These are phyloP conservation scores for Drosophila nigritarsus DNA, from an alignment of 2,888 invertebrate species.

Conservation along the genomic window DNA sequence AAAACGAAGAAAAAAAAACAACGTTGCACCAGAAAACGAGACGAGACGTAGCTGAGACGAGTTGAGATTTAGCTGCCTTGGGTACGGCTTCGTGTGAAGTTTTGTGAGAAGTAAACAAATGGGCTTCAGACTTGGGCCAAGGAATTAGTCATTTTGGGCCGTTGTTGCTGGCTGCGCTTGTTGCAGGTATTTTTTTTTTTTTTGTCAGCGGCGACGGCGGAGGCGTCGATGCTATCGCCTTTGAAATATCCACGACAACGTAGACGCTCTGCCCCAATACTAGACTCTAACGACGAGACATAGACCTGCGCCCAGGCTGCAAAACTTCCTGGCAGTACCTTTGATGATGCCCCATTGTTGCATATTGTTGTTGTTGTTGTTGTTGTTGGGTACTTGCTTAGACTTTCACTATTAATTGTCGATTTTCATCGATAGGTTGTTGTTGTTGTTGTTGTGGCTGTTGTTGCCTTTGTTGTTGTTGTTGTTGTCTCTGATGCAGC, in stretches of 20 bases:
- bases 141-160: conserved; percentile 72
- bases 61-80: conserved; percentile 13
- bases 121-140: conserved; percentile 71
- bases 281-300: conserved; percentile 44
- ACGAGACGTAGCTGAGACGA: conserved; percentile 14
- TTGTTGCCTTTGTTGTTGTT: conserved; percentile 40
- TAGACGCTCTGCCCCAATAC: conserved; percentile 45
- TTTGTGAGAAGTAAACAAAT: conserved; percentile 80
- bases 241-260: conserved; percentile 77
- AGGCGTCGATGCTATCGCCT: conserved; percentile 81
- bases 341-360: conserved; percentile 50
- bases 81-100: conserved; percentile 73
- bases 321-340: conserved; percentile 77
- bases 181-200: conserved; percentile 37
- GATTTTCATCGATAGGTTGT: conserved; percentile 75
- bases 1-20: neutral
- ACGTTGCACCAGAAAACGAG: conserved; percentile 55
- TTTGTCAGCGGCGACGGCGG: conserved; percentile 34
- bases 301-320: conserved; percentile 46
- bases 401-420: conserved; percentile 82
- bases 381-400: conserved; percentile 45
- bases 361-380: conserved; percentile 27
- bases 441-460: conserved; percentile 14
- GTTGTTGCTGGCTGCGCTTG: conserved; percentile 8
- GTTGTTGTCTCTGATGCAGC: conserved; percentile 53